A percentile compares a stretch with the other conserved stretches of the same genome.
Conservation (phyloP, 2,797 vertebrate genomes). For the Sebastolobus alascanus region DNA sequence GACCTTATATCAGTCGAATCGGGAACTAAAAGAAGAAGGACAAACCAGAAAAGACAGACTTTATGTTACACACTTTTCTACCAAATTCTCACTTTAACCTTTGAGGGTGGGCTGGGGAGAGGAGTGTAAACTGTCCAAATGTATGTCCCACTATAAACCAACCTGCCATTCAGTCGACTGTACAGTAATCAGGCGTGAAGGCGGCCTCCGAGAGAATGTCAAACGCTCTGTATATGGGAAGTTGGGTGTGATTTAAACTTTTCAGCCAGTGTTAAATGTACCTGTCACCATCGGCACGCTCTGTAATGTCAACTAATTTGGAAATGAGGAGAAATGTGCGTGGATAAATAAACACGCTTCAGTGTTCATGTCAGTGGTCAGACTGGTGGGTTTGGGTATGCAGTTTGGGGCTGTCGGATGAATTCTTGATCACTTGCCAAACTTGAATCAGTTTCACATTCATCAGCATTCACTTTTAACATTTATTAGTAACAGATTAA, state of each 20-base stretch:
- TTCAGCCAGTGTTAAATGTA: slow-evolving; percentile 71
- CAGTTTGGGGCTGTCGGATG: slow-evolving; percentile 51
- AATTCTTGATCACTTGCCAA: slow-evolving; percentile 66
- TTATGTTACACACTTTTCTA: slow-evolving; percentile 26
- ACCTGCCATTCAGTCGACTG: slow-evolving; percentile 52
- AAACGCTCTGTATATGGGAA: slow-evolving; percentile 58
- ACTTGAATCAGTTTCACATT: slow-evolving; percentile 50
- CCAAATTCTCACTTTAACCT: slow-evolving; percentile 37
- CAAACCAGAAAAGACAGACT: slow-evolving; percentile 29
- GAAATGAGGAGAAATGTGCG: slow-evolving; percentile 63
- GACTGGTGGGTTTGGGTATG: slow-evolving; percentile 36
- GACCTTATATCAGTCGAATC: no score
- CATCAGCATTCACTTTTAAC: slow-evolving; percentile 33
- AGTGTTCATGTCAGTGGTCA: slow-evolving; percentile 54
- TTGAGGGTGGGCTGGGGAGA: slow-evolving; percentile 21
- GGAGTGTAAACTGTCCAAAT: slow-evolving; percentile 18
- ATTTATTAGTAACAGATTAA: slow-evolving; percentile 65
- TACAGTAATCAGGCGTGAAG: slow-evolving; percentile 70
- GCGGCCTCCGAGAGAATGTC: slow-evolving; percentile 43
- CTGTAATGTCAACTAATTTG: slow-evolving; percentile 70
- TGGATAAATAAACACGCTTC: slow-evolving; percentile 75
- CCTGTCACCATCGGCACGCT: slow-evolving; percentile 78
- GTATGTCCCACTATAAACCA: slow-evolving; percentile 54
- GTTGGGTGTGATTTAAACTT: slow-evolving; percentile 69
- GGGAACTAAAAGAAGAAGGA: slow-evolving; percentile 18